Evolutionary conservation across 2,797 vertebrate genomes (phyloP).

Genomic region (Silurus lanzhouensis): DNA sequence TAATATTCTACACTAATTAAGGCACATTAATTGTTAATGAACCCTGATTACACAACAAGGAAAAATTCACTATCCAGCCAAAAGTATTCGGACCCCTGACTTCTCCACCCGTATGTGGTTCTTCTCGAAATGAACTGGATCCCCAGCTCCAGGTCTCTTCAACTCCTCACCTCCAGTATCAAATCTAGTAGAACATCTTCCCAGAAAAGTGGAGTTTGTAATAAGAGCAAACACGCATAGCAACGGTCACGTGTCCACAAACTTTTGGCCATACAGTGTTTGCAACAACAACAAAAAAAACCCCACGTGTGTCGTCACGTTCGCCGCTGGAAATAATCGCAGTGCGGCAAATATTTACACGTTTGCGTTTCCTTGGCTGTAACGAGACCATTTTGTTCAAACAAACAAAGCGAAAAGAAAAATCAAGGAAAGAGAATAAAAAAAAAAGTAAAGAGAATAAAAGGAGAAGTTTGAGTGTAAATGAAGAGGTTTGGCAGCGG

Average conservation of each 20-base stretch:
- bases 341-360: conserved; percentile 22
- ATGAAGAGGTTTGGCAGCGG: conserved; percentile 41
- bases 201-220: too few relatives aligned
- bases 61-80: not conserved
- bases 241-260: too few relatives aligned
- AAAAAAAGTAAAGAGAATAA: too few relatives aligned
- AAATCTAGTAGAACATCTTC: too few relatives aligned
- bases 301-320: not conserved
- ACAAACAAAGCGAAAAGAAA: conserved; percentile 23
- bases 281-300: too few relatives aligned
- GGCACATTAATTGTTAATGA: not conserved
- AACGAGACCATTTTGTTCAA: conserved; percentile 37
- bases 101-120: too few relatives aligned
- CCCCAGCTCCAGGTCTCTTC: too few relatives aligned
- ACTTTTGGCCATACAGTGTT: too few relatives aligned
- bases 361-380: conserved; percentile 27
- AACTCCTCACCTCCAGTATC: too few relatives aligned
- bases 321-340: conserved; percentile 35
- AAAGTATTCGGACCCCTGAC: too few relatives aligned
- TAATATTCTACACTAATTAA: not conserved
- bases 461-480: conserved; percentile 32
- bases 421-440: too few relatives aligned
- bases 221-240: too few relatives aligned
- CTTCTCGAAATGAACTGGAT: not conserved
- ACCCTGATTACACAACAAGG: not conserved